Evolutionary conservation across 2,888 invertebrate species (phyloP), one percentile per base, ranked within the genome.

Genomic region (Octonoba sinensis): DNA sequence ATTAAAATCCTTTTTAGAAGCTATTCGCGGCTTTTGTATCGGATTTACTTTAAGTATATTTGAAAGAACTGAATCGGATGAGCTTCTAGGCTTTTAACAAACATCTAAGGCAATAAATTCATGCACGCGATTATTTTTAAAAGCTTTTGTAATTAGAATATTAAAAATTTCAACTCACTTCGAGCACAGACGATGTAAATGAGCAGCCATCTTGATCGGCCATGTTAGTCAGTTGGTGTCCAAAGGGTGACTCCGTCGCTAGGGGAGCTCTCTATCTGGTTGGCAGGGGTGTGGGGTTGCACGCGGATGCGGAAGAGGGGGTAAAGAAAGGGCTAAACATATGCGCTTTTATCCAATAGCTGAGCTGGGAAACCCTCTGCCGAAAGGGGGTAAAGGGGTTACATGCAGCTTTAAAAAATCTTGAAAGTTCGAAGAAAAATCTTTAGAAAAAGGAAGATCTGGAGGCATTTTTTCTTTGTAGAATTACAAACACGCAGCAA

Each of bases 151-250:
- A 36, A 36, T 36, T 36, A 36, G 36, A 36, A 36, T 36, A 36
- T 36, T 66, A 72, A 72, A 72, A 49, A 67, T 64, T 22, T 13
- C 16, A 47, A 73, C 79, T 81, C 64, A 81, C 79, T 73, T 56
- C 79, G 27, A 67, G 22, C 54, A 57, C 71, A 78, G 57, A 57
- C 78, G 62, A 81, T 81, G 79, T 57, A 81, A 81, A 81, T 81
- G 79, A 81, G 79, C 79, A 67, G 67, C 79, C 79, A 73, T 81
- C 72, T 81, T 81, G 59, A 64, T 73, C 79, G 79, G 79, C 79
- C 79, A 81, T 81, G 79, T 81, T 81, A 67, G 72, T 73, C 73
- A 18, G 67, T 73, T 64, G 73, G 79, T 81, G 79, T 81, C 79
- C 79, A 81, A 77, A 81, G 73, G 79, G 79, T 73, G 73, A 71